Percentiles rank a stretch among this genome's conserved stretches.
These are phyloP conservation scores for Callionymus lyra DNA, from an alignment of 2,113 vertebrate species.

Conservation along the genomic window DNA sequence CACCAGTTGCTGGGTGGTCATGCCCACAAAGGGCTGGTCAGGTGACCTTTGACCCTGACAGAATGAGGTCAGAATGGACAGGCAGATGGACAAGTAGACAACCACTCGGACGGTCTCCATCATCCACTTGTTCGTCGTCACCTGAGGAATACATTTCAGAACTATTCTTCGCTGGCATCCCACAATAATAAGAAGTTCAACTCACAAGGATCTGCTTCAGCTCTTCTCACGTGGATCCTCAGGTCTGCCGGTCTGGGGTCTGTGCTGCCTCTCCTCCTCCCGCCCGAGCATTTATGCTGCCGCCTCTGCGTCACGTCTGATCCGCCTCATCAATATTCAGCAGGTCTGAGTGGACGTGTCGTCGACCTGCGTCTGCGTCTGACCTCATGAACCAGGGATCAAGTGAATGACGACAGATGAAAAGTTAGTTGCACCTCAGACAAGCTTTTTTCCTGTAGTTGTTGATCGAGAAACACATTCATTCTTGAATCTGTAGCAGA, in stretches of 20 bases:
- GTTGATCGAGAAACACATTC: no score
- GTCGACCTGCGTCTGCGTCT: no score
- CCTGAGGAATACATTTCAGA: background rate
- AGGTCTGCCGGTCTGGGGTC: background rate
- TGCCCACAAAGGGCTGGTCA: background rate
- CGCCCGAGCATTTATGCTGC: no score
- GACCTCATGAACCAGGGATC: no score
- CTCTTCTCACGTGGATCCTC: background rate
- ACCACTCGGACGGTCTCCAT: conserved; percentile 1
- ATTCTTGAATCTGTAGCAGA: no score
- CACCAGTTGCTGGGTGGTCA: no score
- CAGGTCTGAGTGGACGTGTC: background rate
- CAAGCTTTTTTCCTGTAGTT: no score
- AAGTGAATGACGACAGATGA: no score
- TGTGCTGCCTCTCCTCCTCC: conserved; percentile 1
- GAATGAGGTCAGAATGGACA: conserved; percentile 1
- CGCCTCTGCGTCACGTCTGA: no score
- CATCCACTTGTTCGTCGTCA: background rate
- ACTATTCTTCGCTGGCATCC: background rate
- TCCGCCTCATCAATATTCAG: conserved; percentile 6
- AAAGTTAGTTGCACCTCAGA: no score
- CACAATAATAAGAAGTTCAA: background rate
- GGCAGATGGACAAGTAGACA: background rate
- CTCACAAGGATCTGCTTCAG: background rate
- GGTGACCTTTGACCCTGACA: conserved; percentile 5